Evolutionary conservation across 2,113 vertebrate species (phyloP), one percentile per base, ranked within the genome.

Genomic region (Vireo altiloquus): DNA sequence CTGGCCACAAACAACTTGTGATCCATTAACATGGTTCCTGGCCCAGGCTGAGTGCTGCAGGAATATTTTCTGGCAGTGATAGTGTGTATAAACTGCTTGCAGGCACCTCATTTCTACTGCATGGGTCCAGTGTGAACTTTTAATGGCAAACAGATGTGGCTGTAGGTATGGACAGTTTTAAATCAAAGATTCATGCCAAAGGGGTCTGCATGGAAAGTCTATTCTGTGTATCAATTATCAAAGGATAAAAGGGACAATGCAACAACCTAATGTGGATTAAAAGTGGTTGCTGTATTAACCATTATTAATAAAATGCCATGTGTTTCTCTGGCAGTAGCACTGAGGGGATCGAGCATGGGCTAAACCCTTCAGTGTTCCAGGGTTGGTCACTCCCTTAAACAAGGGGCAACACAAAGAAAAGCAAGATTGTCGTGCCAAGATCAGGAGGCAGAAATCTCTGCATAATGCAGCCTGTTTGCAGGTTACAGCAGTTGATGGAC

Each of bases 341-440:
- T n/a, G 60, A 50, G 12, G 13, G 42, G 16, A 33, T 74, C 0
- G 0, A 18, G 60, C 28, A 6, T 10, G 42, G 24, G 12, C 28
- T 70, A 46, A 82, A 53, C 66, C 30, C 20, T 72, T 77, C 24
- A 2, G 33, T 88, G 1, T 56, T 18, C n/a, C 60, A 10, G 31
- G 64, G 35, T 9, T 31, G 22, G 13, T 60, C 31, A 9, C 20
- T 82, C n/a, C 16, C 35, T 46, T 46, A 28, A 69, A 56, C 10
- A 66, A 23, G 47, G 42, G n/a, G 57, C 59, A 77, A 53, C n/a
- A n/a, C 17, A 44, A 72, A 37, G 46, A 40, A 89, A 83, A 63
- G 9, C 6, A 10, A 39, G 22, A 27, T 8, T 47, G 66, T 57
- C 7, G n/a, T 18, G 54, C 49, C 47, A 61, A 56, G 57, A 82